Evolutionary conservation across 2,888 invertebrate genomes (phyloP).

Genomic region (Ectemnius continuus): DNA sequence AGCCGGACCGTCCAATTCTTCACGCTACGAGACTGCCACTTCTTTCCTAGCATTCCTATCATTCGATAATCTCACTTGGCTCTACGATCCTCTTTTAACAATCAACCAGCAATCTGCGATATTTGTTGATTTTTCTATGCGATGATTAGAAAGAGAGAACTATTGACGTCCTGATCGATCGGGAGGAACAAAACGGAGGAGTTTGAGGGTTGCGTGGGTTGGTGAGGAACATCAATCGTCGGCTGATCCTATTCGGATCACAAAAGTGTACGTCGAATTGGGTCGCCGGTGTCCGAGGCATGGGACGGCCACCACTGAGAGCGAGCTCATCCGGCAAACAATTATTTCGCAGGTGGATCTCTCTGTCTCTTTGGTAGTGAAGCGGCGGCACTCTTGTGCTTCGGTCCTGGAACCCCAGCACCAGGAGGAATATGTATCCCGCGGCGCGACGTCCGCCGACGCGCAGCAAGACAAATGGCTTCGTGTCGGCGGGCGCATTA

Average conservation of each 20-base stretch:
- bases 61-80: too few relatives aligned
- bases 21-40: constrained; percentile 12
- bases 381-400: constrained; percentile 11
- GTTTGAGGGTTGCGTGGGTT: constrained; percentile 48
- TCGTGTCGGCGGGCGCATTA: constrained; percentile 76
- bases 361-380: constrained; percentile 17
- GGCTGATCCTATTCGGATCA: constrained; percentile 72
- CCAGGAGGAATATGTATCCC: constrained; percentile 69
- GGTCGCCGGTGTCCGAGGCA: constrained; percentile 63
- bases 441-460: constrained; percentile 72
- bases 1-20: constrained; percentile 24
- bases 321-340: constrained; percentile 66
- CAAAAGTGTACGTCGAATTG: constrained; percentile 73
- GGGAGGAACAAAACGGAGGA: constrained; percentile 61
- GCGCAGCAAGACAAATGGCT: constrained; percentile 76
- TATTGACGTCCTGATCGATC: constrained; percentile 22
- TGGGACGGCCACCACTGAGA: constrained; percentile 49
- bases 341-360: constrained; percentile 70
- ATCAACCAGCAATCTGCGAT: too few relatives aligned
- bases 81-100: too few relatives aligned
- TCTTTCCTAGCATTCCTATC: too few relatives aligned
- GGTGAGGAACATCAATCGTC: constrained; percentile 68
- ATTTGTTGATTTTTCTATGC: too few relatives aligned
- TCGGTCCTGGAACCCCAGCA: constrained; percentile 9
- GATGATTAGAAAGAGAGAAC: too few relatives aligned